A percentile compares a stretch with the other conserved stretches of the same genome.
Evolutionary conservation across 2,797 vertebrate genomes (phyloP).

Genomic region (Pelodytes ibericus): DNA sequence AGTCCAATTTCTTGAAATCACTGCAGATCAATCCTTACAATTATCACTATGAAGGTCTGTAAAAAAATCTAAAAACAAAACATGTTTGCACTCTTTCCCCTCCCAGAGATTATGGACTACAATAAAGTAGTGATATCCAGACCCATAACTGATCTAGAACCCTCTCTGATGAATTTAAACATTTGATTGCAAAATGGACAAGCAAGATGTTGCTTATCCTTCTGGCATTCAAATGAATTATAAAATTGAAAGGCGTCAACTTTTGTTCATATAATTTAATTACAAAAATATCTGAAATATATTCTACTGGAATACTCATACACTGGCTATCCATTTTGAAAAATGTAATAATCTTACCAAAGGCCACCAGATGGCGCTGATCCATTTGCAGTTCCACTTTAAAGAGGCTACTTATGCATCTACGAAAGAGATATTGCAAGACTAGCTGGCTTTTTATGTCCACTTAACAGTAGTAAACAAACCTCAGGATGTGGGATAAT

Average conservation of each 20-base stretch:
- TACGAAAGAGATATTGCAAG: neutral
- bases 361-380: slow-evolving; percentile 10
- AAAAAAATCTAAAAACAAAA: slow-evolving; percentile 21
- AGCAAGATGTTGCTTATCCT: neutral
- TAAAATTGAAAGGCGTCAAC: neutral
- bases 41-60: slow-evolving; percentile 15
- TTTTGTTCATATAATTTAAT: neutral
- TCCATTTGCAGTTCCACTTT: slow-evolving; percentile 7
- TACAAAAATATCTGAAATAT: neutral
- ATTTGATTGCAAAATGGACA: neutral
- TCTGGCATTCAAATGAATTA: neutral
- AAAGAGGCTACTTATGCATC: slow-evolving; percentile 27
- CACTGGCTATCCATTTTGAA: neutral
- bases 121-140: neutral
- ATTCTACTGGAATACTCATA: neutral
- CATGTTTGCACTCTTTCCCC: neutral
- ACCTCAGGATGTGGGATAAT: neutral
- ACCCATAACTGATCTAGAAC: neutral
- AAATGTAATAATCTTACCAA: slow-evolving; percentile 30
- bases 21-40: slow-evolving; percentile 7
- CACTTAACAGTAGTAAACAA: neutral
- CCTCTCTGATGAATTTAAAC: neutral
- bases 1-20: slow-evolving; percentile 9
- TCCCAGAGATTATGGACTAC: neutral
- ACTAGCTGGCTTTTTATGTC: slow-evolving; percentile 13